phyloP scores from a whole-genome alignment of 2,113 vertebrate species.

The Smithornis capensis region DNA sequence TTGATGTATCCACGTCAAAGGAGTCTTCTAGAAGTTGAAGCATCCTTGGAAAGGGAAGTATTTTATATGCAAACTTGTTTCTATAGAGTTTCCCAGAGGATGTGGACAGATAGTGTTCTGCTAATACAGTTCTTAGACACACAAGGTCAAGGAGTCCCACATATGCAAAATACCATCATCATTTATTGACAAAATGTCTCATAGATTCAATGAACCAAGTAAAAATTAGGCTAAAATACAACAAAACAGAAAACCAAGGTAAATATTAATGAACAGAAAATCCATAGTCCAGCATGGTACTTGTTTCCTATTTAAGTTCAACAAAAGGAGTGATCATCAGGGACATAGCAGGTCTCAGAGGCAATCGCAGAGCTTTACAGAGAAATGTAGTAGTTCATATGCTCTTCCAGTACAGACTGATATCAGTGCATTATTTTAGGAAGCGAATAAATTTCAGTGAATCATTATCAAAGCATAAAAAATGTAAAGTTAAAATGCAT shows the following conservation, averaged over 20 bases:
- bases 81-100: background rate
- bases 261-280: background rate
- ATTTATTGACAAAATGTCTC: background rate
- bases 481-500: background rate
- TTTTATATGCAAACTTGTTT: background rate
- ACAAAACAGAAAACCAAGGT: background rate
- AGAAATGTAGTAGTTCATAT: background rate
- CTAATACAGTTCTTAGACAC: background rate
- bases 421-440: background rate
- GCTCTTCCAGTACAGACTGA: background rate
- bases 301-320: background rate
- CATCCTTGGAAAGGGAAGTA: background rate
- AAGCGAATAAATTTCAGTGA: background rate
- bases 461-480: background rate
- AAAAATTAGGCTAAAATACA: background rate
- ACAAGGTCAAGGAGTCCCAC: background rate
- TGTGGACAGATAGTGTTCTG: background rate
- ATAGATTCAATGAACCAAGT: background rate
- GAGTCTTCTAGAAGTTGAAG: background rate
- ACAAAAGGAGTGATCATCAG: background rate
- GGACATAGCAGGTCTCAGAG: rapidly evolving
- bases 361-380: background rate
- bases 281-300: background rate
- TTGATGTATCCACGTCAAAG: background rate
- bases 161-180: background rate